Base-by-base conservation (phyloP, 2,888 invertebrate species). In the Drosophila gaucha region DNA sequence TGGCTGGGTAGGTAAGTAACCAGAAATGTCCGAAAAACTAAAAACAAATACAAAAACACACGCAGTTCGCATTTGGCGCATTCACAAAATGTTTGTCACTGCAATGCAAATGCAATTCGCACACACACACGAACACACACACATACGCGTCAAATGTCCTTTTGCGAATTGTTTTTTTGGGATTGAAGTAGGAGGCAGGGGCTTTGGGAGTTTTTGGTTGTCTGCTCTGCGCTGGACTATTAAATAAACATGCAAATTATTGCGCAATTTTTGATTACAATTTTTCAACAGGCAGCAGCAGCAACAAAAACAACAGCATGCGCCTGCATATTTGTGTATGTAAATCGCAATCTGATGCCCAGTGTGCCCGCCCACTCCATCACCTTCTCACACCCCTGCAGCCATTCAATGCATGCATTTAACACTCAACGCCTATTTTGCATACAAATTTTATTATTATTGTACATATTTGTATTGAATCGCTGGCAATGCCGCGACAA, bases 211-310 rank as follows among this genome's bases (percentile, higher is more conserved):
- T 44, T 33, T 46, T 36, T 35, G 36, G 64, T 39, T 43, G 50
- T 12, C 43, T 36, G 57, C 56, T 54, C 55, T 52, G 58, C 55
- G 58, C 59, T 64, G 46, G 43, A 73, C 88, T 78, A 88, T 88
- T 88, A 88, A 88, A 84, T 88, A 88, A 84, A 84, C 84, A 84
- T 84, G 84, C 87, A 84, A 88, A 84, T 84, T 84, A 84, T 84
- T 88, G 87, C 88, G 87, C 88, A 84, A 88, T 84, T 84, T 84
- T 84, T 84, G 84, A 84, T 88, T 88, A 84, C 88, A 83, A 79
- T 83, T 88, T 86, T 82, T 87, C 78, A 80, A 60, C 86, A 60
- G 44, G 47, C 75, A 47, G 28, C 44, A 60, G 28, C 38, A 57
- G 38, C 46, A 38, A 16, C 26, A 44, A 31, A 47, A 59, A 36